Percentiles rank a stretch among this genome's conserved stretches.
These are phyloP conservation scores for Myotis vivesi DNA, from an alignment of 2,797 vertebrate genomes.

Conservation along the genomic window DNA sequence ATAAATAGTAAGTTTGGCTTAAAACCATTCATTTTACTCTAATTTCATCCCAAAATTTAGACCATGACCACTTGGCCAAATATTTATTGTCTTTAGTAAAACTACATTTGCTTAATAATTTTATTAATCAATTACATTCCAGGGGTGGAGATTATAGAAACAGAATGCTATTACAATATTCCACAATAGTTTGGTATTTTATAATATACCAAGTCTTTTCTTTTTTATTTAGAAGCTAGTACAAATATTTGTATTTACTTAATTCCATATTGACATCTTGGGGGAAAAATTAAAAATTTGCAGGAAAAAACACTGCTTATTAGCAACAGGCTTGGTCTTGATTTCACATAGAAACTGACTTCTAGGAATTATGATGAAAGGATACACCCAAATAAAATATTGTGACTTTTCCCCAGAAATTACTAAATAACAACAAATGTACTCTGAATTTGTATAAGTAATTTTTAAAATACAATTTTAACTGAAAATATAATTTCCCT, in stretches of 20 bases:
- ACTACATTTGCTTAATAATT: neutral
- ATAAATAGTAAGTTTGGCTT: neutral
- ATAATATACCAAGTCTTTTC: neutral
- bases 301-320: neutral
- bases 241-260: neutral
- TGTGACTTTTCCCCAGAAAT: neutral
- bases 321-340: neutral
- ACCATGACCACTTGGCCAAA: neutral
- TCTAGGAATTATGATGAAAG: neutral
- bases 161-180: neutral
- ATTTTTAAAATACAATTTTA: neutral
- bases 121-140: neutral
- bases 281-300: neutral
- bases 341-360: neutral
- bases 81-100: constrained; percentile 15
- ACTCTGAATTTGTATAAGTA: neutral
- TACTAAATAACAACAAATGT: neutral
- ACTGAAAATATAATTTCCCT: neutral
- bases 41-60: constrained; percentile 18
- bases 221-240: neutral
- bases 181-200: neutral
- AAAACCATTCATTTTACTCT: neutral
- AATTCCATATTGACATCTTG: neutral
- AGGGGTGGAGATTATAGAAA: neutral
- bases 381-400: neutral